Evolutionary conservation across 1,140 invertebrate species (phyloP).

Genomic region (Pseudachorutes palmiensis): DNA sequence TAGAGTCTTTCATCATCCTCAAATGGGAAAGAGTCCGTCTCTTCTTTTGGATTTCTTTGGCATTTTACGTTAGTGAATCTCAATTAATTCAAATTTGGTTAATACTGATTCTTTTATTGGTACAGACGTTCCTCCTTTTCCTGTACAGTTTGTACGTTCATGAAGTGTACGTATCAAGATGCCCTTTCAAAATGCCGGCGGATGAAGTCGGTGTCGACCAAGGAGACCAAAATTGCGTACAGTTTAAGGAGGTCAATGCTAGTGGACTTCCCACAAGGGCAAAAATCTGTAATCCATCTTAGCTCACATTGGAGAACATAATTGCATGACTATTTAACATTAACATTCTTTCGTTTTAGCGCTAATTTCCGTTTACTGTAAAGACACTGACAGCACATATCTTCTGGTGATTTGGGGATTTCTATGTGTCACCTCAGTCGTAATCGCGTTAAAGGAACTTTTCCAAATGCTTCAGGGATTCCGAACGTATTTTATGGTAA

Average conservation of each 20-base stretch:
- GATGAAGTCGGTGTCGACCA: background rate
- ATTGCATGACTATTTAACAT: no score
- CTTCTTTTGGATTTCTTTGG: constrained; percentile 67
- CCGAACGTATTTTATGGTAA: constrained; percentile 60
- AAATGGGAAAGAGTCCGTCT: constrained; percentile 73
- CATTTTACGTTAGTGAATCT: constrained; percentile 59
- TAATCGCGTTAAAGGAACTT: constrained; percentile 49
- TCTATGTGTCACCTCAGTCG: constrained; percentile 20
- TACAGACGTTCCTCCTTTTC: constrained; percentile 40
- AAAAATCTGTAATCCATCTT: no score
- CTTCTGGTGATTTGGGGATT: constrained; percentile 14
- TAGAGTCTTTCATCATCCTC: constrained; percentile 66
- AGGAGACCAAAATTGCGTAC: background rate
- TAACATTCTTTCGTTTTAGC: no score
- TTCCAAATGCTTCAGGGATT: constrained; percentile 62
- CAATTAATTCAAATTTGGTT: no score
- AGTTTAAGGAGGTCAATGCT: no score
- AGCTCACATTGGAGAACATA: no score
- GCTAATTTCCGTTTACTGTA: background rate
- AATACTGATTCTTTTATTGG: no score
- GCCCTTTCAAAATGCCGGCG: background rate
- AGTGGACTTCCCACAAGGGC: no score
- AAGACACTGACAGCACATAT: background rate
- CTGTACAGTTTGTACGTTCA: constrained; percentile 19
- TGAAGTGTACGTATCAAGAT: constrained; percentile 2